These are phyloP conservation scores for Theonella swinhoei DNA, from an alignment of 37 sponge, comb jelly and placozoan species.

Conservation along the genomic window DNA sequence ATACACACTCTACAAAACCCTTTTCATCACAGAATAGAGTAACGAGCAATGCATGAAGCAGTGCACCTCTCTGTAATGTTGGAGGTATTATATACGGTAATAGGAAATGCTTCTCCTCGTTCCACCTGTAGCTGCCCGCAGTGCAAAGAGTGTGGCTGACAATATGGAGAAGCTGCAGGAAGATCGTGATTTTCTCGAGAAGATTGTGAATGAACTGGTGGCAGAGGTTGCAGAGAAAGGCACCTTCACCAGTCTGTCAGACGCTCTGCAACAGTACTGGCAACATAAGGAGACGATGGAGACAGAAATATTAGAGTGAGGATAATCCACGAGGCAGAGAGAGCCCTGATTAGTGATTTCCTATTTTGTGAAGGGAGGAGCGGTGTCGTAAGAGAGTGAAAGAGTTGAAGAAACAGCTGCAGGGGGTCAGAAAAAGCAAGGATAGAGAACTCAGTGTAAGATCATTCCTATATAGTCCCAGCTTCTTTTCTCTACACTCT, in stretches of 20 bases:
- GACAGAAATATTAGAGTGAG: conserved; percentile 52
- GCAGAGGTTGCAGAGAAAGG: conserved; percentile 45
- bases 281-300: conserved; percentile 64
- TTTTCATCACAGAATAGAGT: no score
- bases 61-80: no score
- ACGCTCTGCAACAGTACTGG: conserved; percentile 22
- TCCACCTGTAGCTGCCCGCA: conserved; percentile 59
- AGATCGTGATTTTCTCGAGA: conserved; percentile 57
- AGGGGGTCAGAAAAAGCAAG: conserved; percentile 67
- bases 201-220: conserved; percentile 41
- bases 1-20: no score
- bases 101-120: no score
- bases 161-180: conserved; percentile 68
- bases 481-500: no score
- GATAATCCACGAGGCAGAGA: no score
- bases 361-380: conserved; percentile 69
- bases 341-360: background rate
- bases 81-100: no score
- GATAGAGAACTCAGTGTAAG: conserved; percentile 72
- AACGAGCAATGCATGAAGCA: no score
- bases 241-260: conserved; percentile 54
- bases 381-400: conserved; percentile 67
- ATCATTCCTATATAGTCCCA: no score
- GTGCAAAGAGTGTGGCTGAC: conserved; percentile 45
- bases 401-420: conserved; percentile 64